phyloP scores from a whole-genome alignment of 2,113 vertebrate genomes.

The Rhabdomys dilectus region DNA sequence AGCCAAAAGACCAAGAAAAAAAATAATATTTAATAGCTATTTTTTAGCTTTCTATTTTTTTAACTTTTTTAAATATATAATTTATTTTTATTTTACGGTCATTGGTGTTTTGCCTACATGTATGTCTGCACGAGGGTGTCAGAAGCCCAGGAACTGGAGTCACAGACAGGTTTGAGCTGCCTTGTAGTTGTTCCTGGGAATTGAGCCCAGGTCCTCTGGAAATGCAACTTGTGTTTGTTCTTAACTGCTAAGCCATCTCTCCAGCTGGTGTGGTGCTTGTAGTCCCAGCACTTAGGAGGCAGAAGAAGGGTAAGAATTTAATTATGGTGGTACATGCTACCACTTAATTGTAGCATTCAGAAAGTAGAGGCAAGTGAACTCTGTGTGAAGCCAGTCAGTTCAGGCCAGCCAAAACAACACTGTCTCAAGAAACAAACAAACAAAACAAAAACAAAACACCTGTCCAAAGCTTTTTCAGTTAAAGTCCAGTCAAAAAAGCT shows the following conservation, averaged over 20 bases:
- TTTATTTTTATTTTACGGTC: neutral
- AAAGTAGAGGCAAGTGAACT: too few species aligned
- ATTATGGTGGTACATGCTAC: neutral
- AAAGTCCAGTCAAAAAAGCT: neutral
- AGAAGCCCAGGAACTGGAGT: neutral
- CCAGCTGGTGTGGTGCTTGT: neutral
- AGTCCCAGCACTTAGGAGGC: neutral
- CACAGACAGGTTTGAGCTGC: neutral
- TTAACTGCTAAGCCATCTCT: neutral
- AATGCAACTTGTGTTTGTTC: too few species aligned
- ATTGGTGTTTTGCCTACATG: neutral
- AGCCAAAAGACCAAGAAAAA: too few species aligned
- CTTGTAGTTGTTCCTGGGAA: neutral
- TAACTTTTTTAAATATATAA: too few species aligned
- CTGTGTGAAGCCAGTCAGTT: neutral
- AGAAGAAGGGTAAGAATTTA: neutral
- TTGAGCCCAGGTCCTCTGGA: neutral
- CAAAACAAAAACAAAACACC: neutral
- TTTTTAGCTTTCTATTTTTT: too few species aligned
- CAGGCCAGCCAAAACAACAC: neutral
- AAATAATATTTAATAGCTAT: too few species aligned
- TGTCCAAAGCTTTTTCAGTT: neutral
- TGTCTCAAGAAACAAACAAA: neutral
- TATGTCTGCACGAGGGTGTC: neutral
- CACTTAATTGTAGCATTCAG: neutral